Evolutionary conservation across 2,888 invertebrate genomes (phyloP).

Genomic region (Drosophila atripex): DNA sequence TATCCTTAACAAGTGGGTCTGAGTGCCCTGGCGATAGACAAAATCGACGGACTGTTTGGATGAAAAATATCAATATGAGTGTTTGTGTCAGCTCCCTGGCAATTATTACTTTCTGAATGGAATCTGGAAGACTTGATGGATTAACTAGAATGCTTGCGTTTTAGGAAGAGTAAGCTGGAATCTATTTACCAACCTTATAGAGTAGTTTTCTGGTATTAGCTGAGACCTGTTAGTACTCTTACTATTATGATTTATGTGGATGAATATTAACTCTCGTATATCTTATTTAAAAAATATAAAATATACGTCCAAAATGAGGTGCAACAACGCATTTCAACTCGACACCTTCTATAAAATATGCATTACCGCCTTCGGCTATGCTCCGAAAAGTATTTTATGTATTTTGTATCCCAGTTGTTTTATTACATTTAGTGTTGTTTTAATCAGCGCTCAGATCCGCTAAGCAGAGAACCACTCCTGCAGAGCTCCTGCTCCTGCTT

Average conservation of each 20-base stretch:
- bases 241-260: no score
- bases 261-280: no score
- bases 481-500: background rate
- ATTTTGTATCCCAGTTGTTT: background rate
- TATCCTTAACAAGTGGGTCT: background rate
- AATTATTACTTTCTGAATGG: slow-evolving; percentile 3
- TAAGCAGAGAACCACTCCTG: background rate
- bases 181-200: background rate
- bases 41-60: background rate
- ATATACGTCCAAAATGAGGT: background rate
- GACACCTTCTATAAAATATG: background rate
- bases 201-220: no score
- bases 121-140: background rate
- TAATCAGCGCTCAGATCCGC: slow-evolving; percentile 33
- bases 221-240: no score
- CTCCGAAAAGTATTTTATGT: background rate
- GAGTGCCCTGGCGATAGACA: background rate
- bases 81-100: background rate
- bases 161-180: background rate
- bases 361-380: slow-evolving; percentile 1
- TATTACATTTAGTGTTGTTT: slow-evolving; percentile 30
- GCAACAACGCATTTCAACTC: background rate
- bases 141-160: background rate
- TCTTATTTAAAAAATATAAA: background rate
- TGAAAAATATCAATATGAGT: background rate